A percentile compares a stretch with the other conserved stretches of the same genome.
Evolutionary conservation across 1,140 invertebrate species (phyloP).

Genomic region (Macrotrachela quadricornifera): DNA sequence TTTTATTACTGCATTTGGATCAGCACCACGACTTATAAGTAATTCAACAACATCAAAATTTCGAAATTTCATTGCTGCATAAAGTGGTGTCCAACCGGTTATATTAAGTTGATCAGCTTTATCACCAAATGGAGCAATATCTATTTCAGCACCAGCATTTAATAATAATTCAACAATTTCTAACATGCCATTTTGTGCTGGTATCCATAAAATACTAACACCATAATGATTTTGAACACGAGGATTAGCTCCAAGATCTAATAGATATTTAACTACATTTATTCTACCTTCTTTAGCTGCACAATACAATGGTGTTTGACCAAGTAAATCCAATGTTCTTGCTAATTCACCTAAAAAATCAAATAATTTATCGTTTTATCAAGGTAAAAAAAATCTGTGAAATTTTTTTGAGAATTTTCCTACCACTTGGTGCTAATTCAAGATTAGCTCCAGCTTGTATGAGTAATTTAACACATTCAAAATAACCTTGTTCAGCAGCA

Average conservation of each 20-base stretch:
- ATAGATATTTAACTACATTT: conserved; percentile 66
- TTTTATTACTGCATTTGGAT: conserved; percentile 9
- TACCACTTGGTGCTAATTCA: conserved; percentile 7
- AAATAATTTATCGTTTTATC: too few relatives aligned
- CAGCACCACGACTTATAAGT: not conserved
- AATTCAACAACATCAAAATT: conserved; percentile 2
- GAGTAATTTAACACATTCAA: conserved; percentile 4
- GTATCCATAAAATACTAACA: conserved; percentile 4
- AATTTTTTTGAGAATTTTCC: not conserved
- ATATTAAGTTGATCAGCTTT: conserved; percentile 6
- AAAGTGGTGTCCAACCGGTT: conserved; percentile 8
- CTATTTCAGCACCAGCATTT: not conserved
- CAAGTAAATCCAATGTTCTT: conserved; percentile 4
- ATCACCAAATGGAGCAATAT: not conserved
- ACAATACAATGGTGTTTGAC: conserved; percentile 75
- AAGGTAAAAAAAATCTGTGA: too few relatives aligned
- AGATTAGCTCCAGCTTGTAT: not conserved
- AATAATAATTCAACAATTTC: conserved; percentile 7
- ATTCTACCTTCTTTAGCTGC: conserved; percentile 96
- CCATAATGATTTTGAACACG: conserved; percentile 9
- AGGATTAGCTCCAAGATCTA: conserved; percentile 40
- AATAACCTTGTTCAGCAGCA: conserved; percentile 6
- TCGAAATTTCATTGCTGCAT: conserved; percentile 9
- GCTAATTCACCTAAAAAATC: not conserved
- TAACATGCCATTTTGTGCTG: conserved; percentile 4